These are phyloP conservation scores for Eristalis tenax DNA, from an alignment of 2,888 invertebrate species.

Conservation along the genomic window DNA sequence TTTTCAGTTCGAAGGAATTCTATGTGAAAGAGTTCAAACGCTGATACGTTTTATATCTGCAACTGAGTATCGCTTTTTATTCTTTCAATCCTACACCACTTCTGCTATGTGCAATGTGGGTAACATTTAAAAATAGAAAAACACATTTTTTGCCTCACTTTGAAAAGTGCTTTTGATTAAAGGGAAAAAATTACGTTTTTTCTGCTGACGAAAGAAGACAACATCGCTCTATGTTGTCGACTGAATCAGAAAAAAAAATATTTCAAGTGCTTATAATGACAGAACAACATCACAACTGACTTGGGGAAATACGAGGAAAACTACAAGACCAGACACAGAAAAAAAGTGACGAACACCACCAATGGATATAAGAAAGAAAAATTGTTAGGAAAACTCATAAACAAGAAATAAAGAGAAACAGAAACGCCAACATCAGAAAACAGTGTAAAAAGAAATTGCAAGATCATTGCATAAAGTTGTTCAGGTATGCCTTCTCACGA, in stretches of 20 bases:
- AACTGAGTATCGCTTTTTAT: no score
- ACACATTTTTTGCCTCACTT: conserved; percentile 11
- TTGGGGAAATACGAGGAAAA: conserved; percentile 62
- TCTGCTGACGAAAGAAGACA: conserved; percentile 60
- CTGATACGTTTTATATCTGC: no score
- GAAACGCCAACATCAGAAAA: conserved; percentile 34
- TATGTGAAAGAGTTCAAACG: no score
- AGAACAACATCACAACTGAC: conserved; percentile 42
- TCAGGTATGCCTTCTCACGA: conserved; percentile 32
- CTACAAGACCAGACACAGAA: conserved; percentile 12
- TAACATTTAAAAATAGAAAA: background rate
- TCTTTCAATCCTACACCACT: no score
- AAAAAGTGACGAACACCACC: background rate
- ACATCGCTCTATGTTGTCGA: conserved; percentile 64
- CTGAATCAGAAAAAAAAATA: conserved; percentile 43
- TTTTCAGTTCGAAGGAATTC: no score
- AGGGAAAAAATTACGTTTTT: conserved; percentile 46
- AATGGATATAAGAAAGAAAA: conserved; percentile 30
- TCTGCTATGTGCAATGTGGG: no score
- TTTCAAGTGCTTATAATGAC: conserved; percentile 57
- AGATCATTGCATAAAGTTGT: conserved; percentile 45
- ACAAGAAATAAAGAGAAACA: conserved; percentile 43
- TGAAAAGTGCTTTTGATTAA: background rate
- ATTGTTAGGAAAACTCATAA: conserved; percentile 52
- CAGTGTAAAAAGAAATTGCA: conserved; percentile 40